These are phyloP conservation scores for Otolemur garnettii DNA, from an alignment of 2,113 vertebrate genomes.

Conservation along the genomic window DNA sequence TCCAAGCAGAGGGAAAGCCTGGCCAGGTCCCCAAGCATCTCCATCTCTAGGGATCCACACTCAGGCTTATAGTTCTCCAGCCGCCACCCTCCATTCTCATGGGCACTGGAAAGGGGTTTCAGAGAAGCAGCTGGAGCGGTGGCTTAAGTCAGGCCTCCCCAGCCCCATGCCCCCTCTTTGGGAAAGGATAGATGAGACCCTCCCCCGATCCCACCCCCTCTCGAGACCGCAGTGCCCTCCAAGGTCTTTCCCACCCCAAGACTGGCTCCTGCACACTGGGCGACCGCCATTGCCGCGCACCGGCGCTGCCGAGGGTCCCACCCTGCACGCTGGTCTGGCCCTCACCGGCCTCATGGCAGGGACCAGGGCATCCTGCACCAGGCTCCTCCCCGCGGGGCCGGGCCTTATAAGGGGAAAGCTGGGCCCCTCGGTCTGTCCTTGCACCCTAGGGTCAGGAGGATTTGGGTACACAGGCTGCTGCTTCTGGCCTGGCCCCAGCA, in stretches of 20 bases:
- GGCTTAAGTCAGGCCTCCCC: neutral
- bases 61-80: neutral
- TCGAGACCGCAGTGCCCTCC: fast-evolving
- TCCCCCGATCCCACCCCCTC: too few relatives aligned
- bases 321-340: neutral
- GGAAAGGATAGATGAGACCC: neutral
- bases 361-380: conserved; percentile 32
- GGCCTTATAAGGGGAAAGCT: conserved; percentile 74
- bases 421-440: neutral
- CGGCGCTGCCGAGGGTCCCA: neutral
- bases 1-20: conserved; percentile 75
- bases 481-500: conserved; percentile 51
- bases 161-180: neutral
- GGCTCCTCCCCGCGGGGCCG: conserved; percentile 71
- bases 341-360: conserved; percentile 70
- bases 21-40: conserved; percentile 70
- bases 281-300: neutral
- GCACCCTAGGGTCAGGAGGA: neutral
- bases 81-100: neutral
- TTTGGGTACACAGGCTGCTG: neutral
- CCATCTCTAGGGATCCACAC: neutral
- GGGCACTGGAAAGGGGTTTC: neutral
- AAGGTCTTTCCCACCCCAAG: neutral
- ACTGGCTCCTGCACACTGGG: neutral
- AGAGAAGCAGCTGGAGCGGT: neutral